Evolutionary conservation across 37 sponge, comb jelly and placozoan genomes (phyloP), one percentile per base, ranked within the genome.

Genomic region (Ephydatia muelleri): DNA sequence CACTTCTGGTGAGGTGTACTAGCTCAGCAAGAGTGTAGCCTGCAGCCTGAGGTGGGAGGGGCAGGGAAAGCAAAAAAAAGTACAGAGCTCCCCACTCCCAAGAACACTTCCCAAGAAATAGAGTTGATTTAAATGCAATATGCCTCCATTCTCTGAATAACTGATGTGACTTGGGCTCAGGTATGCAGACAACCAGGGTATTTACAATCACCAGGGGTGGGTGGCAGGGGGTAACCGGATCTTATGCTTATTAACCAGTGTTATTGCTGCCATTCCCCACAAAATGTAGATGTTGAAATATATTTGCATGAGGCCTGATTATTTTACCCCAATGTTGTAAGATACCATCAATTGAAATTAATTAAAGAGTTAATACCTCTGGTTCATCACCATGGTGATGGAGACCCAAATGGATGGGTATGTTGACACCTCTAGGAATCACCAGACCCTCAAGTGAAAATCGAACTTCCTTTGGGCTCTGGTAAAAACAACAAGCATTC

Each of bases 321-420:
- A n/a, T n/a, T n/a, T n/a, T n/a, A n/a, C n/a, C n/a, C n/a, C n/a
- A n/a, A n/a, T n/a, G n/a, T n/a, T n/a, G n/a, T n/a, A n/a, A n/a
- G n/a, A n/a, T n/a, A n/a, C n/a, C n/a, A n/a, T n/a, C n/a, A n/a
- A n/a, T n/a, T n/a, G n/a, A n/a, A n/a, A n/a, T n/a, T n/a, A n/a
- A n/a, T n/a, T n/a, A n/a, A n/a, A n/a, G n/a, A n/a, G n/a, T n/a
- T n/a, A n/a, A n/a, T 64, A 94, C 95, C 73, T 85, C 78, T 39
- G 95, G 95, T 34, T 92, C 89, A 29, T 91, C 91, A 6, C 97
- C 97, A 85, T 96, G 97, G 86, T 96, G 97, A 87, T 94, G 93
- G 3, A 96, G 85, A 39, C 92, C 95, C 13, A 87, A 37, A 65
- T 89, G 83, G 25, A 74, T 21, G 1, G 92, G 90, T 48, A 94